phyloP scores from a whole-genome alignment of 2,113 vertebrate genomes.

The Tricholaema leucomelas region DNA sequence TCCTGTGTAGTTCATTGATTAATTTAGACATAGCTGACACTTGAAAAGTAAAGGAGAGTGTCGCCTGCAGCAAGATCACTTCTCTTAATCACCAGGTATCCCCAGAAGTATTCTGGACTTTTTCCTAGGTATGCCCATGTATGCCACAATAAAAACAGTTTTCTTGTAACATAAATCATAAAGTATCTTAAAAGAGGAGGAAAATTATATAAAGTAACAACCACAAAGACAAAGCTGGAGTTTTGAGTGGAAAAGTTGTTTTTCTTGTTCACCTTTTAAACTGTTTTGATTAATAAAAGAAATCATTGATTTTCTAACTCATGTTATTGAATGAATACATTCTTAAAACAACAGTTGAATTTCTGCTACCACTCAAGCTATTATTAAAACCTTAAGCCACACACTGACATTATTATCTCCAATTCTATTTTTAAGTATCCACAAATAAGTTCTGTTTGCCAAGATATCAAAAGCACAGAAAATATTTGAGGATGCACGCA shows the following conservation, averaged over 20 bases:
- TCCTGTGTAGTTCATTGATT: not conserved
- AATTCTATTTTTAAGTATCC: not conserved
- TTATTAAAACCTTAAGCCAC: not conserved
- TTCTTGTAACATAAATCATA: not conserved
- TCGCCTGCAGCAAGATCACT: not conserved
- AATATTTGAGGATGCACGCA: not conserved
- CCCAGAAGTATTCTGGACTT: not conserved
- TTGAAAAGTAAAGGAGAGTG: not conserved
- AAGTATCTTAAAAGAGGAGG: not conserved
- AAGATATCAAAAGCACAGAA: fast-evolving
- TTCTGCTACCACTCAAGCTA: not conserved
- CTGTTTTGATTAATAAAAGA: not conserved
- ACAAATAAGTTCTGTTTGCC: not conserved
- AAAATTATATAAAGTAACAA: not conserved
- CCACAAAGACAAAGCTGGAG: not conserved
- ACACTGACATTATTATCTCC: not conserved
- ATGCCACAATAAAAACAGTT: not conserved
- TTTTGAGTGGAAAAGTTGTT: not conserved
- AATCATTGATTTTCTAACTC: not conserved
- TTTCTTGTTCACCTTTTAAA: not conserved
- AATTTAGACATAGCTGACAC: not conserved
- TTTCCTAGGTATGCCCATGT: not conserved
- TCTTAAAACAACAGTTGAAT: not conserved
- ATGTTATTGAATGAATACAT: not conserved
- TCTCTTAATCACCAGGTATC: not conserved